Conservation (phyloP, 2,797 vertebrate genomes). For the Alfaro cultratus region DNA sequence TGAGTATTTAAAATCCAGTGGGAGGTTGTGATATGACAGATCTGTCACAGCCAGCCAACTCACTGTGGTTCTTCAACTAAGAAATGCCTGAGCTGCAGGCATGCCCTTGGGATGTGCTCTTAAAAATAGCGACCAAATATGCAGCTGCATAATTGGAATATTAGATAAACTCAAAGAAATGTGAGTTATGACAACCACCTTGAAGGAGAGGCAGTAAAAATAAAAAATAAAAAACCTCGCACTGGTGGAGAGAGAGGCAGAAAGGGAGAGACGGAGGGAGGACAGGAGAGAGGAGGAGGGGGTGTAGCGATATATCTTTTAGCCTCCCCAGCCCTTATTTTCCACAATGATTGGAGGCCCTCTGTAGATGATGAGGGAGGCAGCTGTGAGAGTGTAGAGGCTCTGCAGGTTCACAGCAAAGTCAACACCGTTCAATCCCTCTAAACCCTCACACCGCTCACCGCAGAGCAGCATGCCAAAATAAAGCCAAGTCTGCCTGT, state of each 20-base stretch:
- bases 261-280: conserved; percentile 14
- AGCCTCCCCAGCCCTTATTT: conserved; percentile 56
- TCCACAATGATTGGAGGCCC: conserved; percentile 65
- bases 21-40: conserved; percentile 24
- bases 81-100: conserved; percentile 27
- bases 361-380: conserved; percentile 65
- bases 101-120: conserved; percentile 61
- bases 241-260: conserved; percentile 41
- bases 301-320: conserved; percentile 59
- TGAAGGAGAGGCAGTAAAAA: conserved; percentile 62
- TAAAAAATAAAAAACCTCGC: conserved; percentile 7
- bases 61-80: neutral
- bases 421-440: conserved; percentile 71
- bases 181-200: conserved; percentile 71
- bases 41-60: conserved; percentile 20
- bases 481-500: conserved; percentile 32
- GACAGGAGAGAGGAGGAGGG: conserved; percentile 19
- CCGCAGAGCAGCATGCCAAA: conserved; percentile 51
- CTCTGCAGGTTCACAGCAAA: conserved; percentile 74
- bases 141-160: conserved; percentile 69
- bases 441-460: conserved; percentile 58
- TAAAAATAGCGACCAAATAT: conserved; percentile 55
- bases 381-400: conserved; percentile 66
- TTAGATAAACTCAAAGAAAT: conserved; percentile 70
- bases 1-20: conserved; percentile 25